These are phyloP conservation scores for Hydropotes inermis DNA, from an alignment of 2,113 vertebrate species.

Conservation along the genomic window DNA sequence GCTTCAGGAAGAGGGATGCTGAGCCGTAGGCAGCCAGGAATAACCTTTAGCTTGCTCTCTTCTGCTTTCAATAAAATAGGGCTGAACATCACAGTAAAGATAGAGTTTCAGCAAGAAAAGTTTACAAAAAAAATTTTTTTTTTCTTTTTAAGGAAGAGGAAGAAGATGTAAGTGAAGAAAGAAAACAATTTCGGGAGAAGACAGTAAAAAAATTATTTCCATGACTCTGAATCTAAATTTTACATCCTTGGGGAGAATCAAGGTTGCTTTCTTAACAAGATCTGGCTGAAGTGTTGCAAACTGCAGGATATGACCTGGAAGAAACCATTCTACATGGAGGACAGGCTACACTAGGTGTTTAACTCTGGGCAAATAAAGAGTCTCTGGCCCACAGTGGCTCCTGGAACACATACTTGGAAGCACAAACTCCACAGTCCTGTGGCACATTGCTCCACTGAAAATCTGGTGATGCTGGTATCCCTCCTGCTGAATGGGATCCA, in stretches of 20 bases:
- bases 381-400: not conserved
- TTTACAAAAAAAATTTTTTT: not conserved
- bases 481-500: not conserved
- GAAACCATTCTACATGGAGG: not conserved
- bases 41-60: not conserved
- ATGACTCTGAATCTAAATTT: not conserved
- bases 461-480: not conserved
- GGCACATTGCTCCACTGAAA: not conserved
- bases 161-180: not conserved
- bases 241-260: not conserved
- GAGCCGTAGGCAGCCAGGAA: not conserved
- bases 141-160: not conserved
- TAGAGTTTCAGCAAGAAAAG: not conserved
- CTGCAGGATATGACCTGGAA: not conserved
- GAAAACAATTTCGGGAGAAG: not conserved
- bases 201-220: not conserved
- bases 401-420: not conserved
- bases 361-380: not conserved
- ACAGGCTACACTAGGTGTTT: not conserved
- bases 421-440: not conserved
- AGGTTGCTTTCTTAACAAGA: not conserved
- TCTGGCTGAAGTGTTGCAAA: not conserved
- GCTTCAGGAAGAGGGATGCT: not conserved
- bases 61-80: not conserved
- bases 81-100: not conserved